Conservation (phyloP, 2,888 invertebrate genomes). For the Nephrotoma appendiculata region DNA sequence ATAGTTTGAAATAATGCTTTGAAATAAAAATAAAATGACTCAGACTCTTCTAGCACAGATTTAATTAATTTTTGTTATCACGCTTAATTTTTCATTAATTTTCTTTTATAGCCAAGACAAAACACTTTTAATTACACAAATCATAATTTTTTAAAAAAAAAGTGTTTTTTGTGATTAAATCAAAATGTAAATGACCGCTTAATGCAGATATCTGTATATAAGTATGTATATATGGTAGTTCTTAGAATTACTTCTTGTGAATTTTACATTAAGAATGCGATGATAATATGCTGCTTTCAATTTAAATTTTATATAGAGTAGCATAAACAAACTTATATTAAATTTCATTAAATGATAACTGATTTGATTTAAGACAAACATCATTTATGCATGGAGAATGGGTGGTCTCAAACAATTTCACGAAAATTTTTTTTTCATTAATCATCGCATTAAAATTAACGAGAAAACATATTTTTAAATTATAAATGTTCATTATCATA, state of each 20-base stretch:
- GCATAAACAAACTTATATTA: background rate
- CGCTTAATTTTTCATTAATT: background rate
- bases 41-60: background rate
- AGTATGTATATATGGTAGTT: background rate
- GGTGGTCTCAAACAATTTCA: background rate
- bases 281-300: background rate
- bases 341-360: background rate
- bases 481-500: background rate
- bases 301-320: background rate
- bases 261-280: background rate
- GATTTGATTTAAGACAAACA: background rate
- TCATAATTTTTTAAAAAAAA: background rate
- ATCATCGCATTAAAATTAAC: background rate
- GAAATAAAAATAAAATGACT: background rate
- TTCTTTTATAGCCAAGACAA: background rate
- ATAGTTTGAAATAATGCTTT: background rate
- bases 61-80: background rate
- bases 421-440: background rate
- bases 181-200: background rate
- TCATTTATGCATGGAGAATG: background rate
- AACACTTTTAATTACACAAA: background rate
- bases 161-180: background rate
- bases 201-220: background rate
- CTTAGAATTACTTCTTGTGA: background rate
- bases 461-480: background rate